Conservation (phyloP, 2,113 vertebrate species). For the Ailurus styani region DNA sequence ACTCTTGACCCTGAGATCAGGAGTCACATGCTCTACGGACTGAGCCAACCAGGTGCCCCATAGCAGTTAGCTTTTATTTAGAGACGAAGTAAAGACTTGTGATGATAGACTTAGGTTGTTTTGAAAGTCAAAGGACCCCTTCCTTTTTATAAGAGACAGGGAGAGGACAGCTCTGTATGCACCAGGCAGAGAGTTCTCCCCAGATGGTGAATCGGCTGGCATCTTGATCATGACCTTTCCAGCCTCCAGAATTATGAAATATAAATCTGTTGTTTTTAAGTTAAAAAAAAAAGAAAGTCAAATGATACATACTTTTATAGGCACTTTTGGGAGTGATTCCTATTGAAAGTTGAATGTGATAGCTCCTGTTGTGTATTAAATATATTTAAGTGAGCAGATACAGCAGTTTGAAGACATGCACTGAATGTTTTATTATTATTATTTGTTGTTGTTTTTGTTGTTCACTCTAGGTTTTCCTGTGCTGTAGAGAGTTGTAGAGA, state of each 20-base stretch:
- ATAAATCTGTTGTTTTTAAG: background rate
- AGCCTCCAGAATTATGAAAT: background rate
- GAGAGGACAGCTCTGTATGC: background rate
- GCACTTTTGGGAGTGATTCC: background rate
- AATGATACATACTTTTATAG: background rate
- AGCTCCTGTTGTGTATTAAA: background rate
- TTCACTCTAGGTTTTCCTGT: background rate
- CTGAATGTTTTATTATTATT: background rate
- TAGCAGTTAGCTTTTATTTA: background rate
- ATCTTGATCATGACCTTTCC: background rate
- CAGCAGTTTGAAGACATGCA: background rate
- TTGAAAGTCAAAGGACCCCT: background rate
- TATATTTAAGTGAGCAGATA: background rate
- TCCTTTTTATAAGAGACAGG: background rate
- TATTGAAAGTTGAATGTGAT: background rate
- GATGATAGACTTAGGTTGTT: background rate
- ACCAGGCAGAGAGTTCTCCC: background rate
- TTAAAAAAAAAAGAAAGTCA: background rate
- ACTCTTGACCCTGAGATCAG: background rate
- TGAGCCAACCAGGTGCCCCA: background rate
- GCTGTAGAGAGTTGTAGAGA: conserved; percentile 3
- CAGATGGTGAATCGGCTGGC: background rate
- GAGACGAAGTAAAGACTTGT: background rate
- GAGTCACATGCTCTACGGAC: background rate
- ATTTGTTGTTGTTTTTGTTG: background rate